Evolutionary conservation across 1,140 invertebrate species (phyloP), one percentile per base, ranked within the genome.

Genomic region (Harpegnathos saltator): DNA sequence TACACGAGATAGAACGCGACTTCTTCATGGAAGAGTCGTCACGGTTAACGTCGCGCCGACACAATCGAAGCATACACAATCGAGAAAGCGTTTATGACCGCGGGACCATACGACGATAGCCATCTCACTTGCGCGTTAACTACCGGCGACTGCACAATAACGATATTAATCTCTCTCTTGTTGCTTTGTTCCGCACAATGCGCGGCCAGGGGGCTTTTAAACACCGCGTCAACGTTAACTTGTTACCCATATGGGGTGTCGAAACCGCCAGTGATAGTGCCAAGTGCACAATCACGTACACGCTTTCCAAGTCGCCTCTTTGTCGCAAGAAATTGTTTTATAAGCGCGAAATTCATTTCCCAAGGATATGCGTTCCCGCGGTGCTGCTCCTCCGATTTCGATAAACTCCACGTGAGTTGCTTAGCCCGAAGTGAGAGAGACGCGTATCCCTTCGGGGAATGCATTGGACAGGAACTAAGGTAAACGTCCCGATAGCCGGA

Each of bases 161-260:
- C n/a, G 29, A 71, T 56, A 59, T 80, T 58, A 71, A 80, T 80
- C 65, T 78, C 3, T 3, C 44, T 71, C 24, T 33, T 17, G 15
- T 9, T 19, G n/a, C 33, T 59, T 80, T 58, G 75, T 54, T 29
- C 69, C 38, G 22, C 38, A 44, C 24, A 69, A 71, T 69, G 24
- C 61, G 61, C 61, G 61, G 33, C 61, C 61, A n/a, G 61, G 7
- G 22, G 33, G 26, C 3, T 14, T 38, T 71, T 69, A 19, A 15
- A 3, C 48, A 69, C 24, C 52, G 14, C 66, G 52, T 78, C 62
- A 78, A 78, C 38, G 26, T 62, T 75, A 33, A 63, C 75, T 80
- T n/a, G 14, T 80, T 80, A 80, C 52, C 50, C 33, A 78, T 65
- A 71, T 69, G 19, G 44, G 15, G 65, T 80, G 75, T 80, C 33